These are phyloP conservation scores for Falco columbarius DNA, from an alignment of 2,797 vertebrate species.

Conservation along the genomic window DNA sequence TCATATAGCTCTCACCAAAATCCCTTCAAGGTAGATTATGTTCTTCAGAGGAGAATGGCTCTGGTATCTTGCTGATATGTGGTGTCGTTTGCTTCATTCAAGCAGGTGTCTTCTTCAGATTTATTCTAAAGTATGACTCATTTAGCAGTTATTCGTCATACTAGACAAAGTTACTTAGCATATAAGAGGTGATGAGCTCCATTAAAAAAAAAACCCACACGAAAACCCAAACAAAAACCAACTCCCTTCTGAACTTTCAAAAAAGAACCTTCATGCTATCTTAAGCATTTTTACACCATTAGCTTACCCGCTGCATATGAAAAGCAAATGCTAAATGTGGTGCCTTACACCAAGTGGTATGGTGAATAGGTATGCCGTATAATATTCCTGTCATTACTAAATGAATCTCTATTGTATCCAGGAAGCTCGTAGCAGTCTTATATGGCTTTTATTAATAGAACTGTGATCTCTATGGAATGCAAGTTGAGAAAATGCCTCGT, in stretches of 20 bases:
- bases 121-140: background rate
- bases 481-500: slow-evolving; percentile 64
- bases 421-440: slow-evolving; percentile 52
- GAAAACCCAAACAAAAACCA: no score
- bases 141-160: background rate
- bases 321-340: slow-evolving; percentile 36
- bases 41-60: background rate
- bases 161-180: background rate
- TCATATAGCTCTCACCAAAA: background rate
- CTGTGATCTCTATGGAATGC: slow-evolving; percentile 72
- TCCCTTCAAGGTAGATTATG: background rate
- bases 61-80: background rate
- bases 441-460: slow-evolving; percentile 76
- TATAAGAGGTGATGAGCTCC: background rate
- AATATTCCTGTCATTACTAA: slow-evolving; percentile 47
- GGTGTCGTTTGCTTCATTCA: background rate
- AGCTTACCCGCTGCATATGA: background rate
- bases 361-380: slow-evolving; percentile 36
- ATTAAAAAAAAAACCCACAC: background rate
- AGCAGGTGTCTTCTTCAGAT: background rate
- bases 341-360: background rate
- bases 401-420: slow-evolving; percentile 59
- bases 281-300: slow-evolving; percentile 6
- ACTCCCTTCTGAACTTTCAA: background rate
- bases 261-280: slow-evolving; percentile 6